A percentile compares a stretch with the other conserved stretches of the same genome.
Conservation (phyloP, 2,888 invertebrate genomes). For the Emesis furor region DNA sequence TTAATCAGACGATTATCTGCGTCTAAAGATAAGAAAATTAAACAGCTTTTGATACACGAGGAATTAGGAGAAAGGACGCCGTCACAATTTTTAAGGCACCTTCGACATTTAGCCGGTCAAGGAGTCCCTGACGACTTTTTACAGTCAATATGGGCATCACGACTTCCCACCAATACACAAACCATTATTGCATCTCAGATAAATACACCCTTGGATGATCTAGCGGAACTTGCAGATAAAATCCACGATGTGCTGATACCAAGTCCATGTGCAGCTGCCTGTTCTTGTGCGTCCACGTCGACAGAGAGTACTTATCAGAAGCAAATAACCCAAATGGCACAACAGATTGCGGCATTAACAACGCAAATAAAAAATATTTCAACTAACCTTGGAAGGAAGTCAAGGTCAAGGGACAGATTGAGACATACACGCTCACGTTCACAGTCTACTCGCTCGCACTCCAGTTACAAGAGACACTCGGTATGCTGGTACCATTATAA, state of each 20-base stretch:
- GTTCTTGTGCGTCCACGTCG: too few species aligned
- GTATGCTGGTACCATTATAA: slow-evolving; percentile 45
- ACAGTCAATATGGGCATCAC: too few species aligned
- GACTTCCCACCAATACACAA: too few species aligned
- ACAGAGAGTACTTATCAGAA: too few species aligned
- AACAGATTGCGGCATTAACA: too few species aligned
- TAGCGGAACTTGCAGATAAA: slow-evolving; percentile 19
- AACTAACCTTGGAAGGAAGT: too few species aligned
- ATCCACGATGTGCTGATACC: not conserved
- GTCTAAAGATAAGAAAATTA: slow-evolving; percentile 27
- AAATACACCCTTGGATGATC: slow-evolving; percentile 4
- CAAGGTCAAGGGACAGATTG: too few species aligned
- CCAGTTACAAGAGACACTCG: not conserved
- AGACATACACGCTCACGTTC: not conserved
- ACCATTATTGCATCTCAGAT: too few species aligned
- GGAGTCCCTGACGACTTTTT: slow-evolving; percentile 44
- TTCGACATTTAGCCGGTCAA: slow-evolving; percentile 50
- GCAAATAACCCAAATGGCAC: too few species aligned
- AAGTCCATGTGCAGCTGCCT: not conserved
- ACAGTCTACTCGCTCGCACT: not conserved
- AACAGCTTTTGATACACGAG: slow-evolving; percentile 39
- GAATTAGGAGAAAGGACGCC: slow-evolving; percentile 51
- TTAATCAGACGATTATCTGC: slow-evolving; percentile 24
- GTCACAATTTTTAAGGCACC: slow-evolving; percentile 57
- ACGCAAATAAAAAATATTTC: too few species aligned